Conservation (phyloP, 2,888 invertebrate species). For the Frankliniella fusca region DNA sequence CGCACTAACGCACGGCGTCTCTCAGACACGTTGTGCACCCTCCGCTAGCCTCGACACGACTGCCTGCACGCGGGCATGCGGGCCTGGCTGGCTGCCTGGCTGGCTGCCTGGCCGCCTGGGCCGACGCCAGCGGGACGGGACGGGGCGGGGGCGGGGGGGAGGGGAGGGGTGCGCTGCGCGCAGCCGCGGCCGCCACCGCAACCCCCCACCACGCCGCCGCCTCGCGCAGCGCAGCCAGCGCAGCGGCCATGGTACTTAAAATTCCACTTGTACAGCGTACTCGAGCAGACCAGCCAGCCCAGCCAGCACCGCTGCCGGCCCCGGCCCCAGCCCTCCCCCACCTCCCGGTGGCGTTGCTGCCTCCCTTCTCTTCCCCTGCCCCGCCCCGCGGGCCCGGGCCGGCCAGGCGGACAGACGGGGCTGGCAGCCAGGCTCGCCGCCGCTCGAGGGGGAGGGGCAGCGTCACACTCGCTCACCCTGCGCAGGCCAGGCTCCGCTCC, state of each 20-base stretch:
- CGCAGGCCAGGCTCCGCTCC: not conserved
- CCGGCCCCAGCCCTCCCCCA: too few species aligned
- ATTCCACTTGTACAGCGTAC: slow-evolving; percentile 13
- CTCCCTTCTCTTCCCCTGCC: not conserved
- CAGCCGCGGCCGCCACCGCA: not conserved
- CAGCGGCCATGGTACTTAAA: not conserved
- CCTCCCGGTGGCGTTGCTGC: not conserved
- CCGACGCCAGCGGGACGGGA: not conserved
- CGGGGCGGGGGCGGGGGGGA: not conserved
- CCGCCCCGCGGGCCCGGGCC: not conserved
- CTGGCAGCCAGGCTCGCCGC: not conserved
- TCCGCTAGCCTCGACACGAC: not conserved
- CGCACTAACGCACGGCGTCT: not conserved
- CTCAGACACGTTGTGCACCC: not conserved
- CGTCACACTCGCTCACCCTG: not conserved
- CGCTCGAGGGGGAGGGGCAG: not conserved
- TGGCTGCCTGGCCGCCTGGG: not conserved
- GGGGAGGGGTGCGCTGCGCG: not conserved
- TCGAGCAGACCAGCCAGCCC: not conserved
- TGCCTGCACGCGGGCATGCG: not conserved
- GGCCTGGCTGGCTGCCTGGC: not conserved
- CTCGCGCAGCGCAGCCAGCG: not conserved
- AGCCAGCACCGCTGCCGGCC: not conserved
- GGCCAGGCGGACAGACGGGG: not conserved
- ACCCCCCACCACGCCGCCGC: slow-evolving; percentile 9